Percentiles rank a stretch among this genome's conserved stretches.
Evolutionary conservation across 2,888 invertebrate genomes (phyloP).

Genomic region (Rutpela maculata): DNA sequence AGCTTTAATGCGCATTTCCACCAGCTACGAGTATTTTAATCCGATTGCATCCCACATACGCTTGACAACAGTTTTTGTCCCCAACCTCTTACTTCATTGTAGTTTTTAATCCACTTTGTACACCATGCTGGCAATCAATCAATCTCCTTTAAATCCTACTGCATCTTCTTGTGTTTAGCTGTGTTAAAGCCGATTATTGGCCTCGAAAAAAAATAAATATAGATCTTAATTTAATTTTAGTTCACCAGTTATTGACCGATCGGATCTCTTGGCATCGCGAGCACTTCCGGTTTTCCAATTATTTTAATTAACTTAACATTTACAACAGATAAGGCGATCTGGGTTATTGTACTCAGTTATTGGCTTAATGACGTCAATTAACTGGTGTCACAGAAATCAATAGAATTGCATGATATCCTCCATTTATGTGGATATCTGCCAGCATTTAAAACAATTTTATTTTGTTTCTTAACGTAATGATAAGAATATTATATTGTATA

Average conservation of each 20-base stretch:
- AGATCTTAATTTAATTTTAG: not conserved
- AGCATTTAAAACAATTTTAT: too few relatives aligned
- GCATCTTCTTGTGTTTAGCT: not conserved
- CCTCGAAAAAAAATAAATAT: too few relatives aligned
- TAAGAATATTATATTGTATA: too few relatives aligned
- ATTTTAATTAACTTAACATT: slow-evolving; percentile 1
- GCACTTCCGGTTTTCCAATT: not conserved
- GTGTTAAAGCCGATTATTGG: too few relatives aligned
- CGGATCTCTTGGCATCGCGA: not conserved
- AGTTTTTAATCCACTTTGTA: too few relatives aligned
- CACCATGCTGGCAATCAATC: not conserved
- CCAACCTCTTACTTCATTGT: too few relatives aligned
- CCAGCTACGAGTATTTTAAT: too few relatives aligned
- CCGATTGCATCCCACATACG: too few relatives aligned
- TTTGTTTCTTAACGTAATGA: too few relatives aligned
- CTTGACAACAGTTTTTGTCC: too few relatives aligned
- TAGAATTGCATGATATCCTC: not conserved
- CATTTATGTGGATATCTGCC: too few relatives aligned
- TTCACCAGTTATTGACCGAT: not conserved
- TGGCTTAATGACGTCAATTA: not conserved
- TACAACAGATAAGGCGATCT: not conserved
- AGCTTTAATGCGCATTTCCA: too few relatives aligned
- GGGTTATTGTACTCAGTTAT: not conserved
- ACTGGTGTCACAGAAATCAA: not conserved
- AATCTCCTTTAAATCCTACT: not conserved